Evolutionary conservation across 2,888 invertebrate species (phyloP), one percentile per base, ranked within the genome.

Genomic region (Hirtodrosophila duncani): DNA sequence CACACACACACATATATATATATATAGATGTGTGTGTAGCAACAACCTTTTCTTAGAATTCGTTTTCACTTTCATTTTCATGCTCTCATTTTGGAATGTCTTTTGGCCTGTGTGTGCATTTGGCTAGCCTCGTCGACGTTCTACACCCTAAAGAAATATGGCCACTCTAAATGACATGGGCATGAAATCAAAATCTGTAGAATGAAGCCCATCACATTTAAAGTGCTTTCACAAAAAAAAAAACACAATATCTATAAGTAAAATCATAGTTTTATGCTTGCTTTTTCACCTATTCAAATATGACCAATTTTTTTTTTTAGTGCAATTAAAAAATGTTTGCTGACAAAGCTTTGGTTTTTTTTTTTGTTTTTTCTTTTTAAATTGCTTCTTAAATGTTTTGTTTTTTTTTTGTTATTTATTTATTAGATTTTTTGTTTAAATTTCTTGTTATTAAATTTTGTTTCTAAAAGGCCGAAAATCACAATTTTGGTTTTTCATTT

Each of bases 401-500:
- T 43, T 53, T 41, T 33, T 23, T 10, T 52, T 60, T 48, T 60
- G 52, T 74, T 62, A 58, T 44, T 61, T 66, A 29, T 63, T 41
- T 53, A 14, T 41, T 48, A 51, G 33, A 7, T 18, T 31, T 31
- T 23, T 31, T 9, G 30, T 46, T 38, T 20, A 4, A 20, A 20
- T 20, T 11, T 41, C 43, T 36, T 50, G 57, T 62, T 60, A 57
- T 67, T n/a, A n/a, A 77, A 78, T 78, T 78, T 78, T 78, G 77
- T 83, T 82, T 72, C 74, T 82, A 81, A 82, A 83, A 83, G 83
- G 82, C 83, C 83, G 82, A 83, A 83, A 83, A 83, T 83, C 83
- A 83, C 83, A 83, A 83, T 83, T 83, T 83, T 78, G 84, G 69
- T 81, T 81, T 81, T 63, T 65, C 67, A 53, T 60, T 65, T 71